These are phyloP conservation scores for Monoplex corrugatus DNA, from an alignment of 2,888 invertebrate genomes.

Conservation along the genomic window DNA sequence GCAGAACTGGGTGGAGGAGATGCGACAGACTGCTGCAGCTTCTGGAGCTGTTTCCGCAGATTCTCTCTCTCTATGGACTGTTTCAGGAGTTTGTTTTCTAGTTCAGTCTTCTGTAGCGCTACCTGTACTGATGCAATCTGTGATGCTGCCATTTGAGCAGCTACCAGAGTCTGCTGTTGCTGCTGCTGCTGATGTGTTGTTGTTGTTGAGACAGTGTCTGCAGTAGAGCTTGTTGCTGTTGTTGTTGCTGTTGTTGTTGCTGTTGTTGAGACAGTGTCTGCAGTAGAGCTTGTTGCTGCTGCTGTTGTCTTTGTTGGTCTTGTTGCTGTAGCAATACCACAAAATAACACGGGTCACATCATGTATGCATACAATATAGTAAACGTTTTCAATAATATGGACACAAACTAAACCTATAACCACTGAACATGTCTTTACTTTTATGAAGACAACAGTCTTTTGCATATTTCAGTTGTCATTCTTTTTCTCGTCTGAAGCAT, in stretches of 20 bases:
- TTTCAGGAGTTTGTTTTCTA: constrained; percentile 96
- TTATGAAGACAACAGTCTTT: too few species aligned
- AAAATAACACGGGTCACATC: neutral
- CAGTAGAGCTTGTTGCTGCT: constrained; percentile 61
- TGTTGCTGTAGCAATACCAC: neutral
- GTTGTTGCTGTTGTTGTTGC: constrained; percentile 59
- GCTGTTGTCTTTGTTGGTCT: constrained; percentile 56
- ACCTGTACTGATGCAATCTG: constrained; percentile 65
- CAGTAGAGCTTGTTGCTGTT: too few species aligned
- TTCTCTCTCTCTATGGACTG: constrained; percentile 83
- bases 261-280: constrained; percentile 64
- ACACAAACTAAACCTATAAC: too few species aligned
- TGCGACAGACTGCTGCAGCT: constrained; percentile 54
- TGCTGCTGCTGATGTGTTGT: constrained; percentile 62
- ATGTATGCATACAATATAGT: too few species aligned
- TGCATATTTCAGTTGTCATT: too few species aligned
- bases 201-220: too few species aligned
- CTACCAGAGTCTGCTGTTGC: constrained; percentile 56
- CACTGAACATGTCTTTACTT: too few species aligned
- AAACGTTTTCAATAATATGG: too few species aligned
- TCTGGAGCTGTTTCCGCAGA: constrained; percentile 70
- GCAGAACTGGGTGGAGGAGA: constrained; percentile 33
- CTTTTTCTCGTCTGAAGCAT: too few species aligned
- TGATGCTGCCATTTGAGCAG: constrained; percentile 65
- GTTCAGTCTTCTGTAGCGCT: constrained; percentile 95